Conservation (phyloP, 2,113 vertebrate genomes). For the Ophthalmotilapia sp. region DNA sequence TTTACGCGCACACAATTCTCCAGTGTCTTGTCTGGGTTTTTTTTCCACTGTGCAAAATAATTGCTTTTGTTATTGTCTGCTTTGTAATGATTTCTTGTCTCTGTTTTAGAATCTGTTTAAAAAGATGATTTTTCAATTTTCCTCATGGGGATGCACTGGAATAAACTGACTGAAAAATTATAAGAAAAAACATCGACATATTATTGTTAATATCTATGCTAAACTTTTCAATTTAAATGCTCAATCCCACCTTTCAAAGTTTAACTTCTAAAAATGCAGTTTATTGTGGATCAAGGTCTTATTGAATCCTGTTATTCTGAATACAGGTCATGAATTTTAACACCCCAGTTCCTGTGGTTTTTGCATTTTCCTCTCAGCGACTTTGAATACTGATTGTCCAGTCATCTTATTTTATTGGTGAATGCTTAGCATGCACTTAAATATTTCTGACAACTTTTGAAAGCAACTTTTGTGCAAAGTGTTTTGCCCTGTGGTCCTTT, state of each 20-base stretch:
- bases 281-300: not conserved
- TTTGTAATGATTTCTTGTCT: constrained; percentile 16
- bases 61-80: constrained; percentile 20
- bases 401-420: not conserved
- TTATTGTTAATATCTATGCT: not conserved
- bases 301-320: not conserved
- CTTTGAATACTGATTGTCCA: not conserved
- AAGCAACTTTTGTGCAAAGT: not conserved
- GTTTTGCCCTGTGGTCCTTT: not conserved
- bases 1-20: not conserved
- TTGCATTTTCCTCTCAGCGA: not conserved
- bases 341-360: not conserved
- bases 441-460: not conserved
- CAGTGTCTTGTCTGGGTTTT: not conserved
- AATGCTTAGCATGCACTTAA: not conserved
- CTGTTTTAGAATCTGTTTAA: not conserved
- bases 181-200: not conserved
- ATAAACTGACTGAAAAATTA: not conserved
- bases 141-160: not conserved
- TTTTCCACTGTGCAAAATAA: constrained; percentile 3
- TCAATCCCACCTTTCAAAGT: not conserved
- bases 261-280: not conserved
- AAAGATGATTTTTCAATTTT: not conserved
- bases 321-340: not conserved
- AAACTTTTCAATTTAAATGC: not conserved